Base-by-base conservation (phyloP, 1,140 invertebrate genomes). In the Berghia stephanieae region DNA sequence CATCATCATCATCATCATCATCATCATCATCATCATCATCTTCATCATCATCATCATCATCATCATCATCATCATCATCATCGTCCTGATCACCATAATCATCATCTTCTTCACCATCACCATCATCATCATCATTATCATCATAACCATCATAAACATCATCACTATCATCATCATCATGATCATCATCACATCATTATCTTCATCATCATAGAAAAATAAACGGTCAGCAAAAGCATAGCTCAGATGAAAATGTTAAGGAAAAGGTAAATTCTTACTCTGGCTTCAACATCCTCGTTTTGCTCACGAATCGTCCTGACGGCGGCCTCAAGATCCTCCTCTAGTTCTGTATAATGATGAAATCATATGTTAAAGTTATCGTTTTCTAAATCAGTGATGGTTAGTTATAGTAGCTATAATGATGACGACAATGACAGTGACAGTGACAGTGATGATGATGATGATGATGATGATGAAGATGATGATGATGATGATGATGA, bases 241-340 rank as follows among this genome's bases (percentile, higher is more conserved):
- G n/a, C n/a, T n/a, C n/a, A n/a, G n/a, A n/a, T n/a, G n/a, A n/a
- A n/a, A n/a, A n/a, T n/a, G n/a, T n/a, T n/a, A n/a, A n/a, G n/a
- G n/a, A n/a, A n/a, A n/a, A n/a, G n/a, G n/a, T n/a, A n/a, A n/a
- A n/a, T 31, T 67, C 81, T 81, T 80, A 86, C 85, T 31, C 76
- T 76, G 55, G 85, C 84, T 40, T 79, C 63, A 1, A 40, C 75
- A 85, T 88, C 86, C 46, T 86, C 83, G 27, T 80, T 75, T 27
- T 78, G 78, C 66, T 88, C 86, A 69, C 79, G 74, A 13, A 88
- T 84, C 27, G 83, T 84, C 63, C 85, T 81, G 34, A 88, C 85
- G 52, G 84, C 85, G 67, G 80, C 34, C 52, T 87, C 85, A 40
- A 88, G 77, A 63, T 87, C 85, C 78, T 88, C 86, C 24, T 86